A percentile compares a stretch with the other conserved stretches of the same genome.
Evolutionary conservation across 2,797 vertebrate genomes (phyloP).

Genomic region (Anas acuta): DNA sequence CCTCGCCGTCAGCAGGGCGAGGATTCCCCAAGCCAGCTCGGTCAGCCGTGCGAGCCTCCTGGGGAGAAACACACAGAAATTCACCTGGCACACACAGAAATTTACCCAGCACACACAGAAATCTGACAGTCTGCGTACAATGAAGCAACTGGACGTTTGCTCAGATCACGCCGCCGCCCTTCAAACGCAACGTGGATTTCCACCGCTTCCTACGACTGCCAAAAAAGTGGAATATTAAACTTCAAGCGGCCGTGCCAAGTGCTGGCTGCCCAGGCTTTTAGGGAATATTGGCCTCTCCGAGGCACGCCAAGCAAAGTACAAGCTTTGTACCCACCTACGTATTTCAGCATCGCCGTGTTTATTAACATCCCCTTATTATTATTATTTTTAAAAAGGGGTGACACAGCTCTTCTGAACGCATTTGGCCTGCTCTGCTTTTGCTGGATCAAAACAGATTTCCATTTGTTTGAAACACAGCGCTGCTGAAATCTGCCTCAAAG

Average conservation of each 20-base stretch:
- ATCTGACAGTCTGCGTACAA: not conserved
- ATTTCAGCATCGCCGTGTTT: not conserved
- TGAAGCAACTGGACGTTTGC: not conserved
- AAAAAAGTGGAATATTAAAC: not conserved
- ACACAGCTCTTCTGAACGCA: not conserved
- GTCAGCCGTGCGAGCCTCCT: not conserved
- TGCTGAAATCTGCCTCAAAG: not conserved
- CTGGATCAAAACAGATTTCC: slow-evolving; percentile 2
- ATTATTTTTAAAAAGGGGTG: not conserved
- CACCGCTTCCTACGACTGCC: not conserved
- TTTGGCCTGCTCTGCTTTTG: not conserved
- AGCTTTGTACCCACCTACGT: not conserved
- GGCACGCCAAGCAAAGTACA: not conserved
- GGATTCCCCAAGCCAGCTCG: not conserved
- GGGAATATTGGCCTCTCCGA: not conserved
- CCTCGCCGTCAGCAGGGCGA: too few species aligned
- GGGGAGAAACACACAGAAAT: not conserved
- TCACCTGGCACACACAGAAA: not conserved
- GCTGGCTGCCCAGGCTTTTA: not conserved
- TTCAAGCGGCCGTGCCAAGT: not conserved
- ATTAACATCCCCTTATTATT: not conserved
- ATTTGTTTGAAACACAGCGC: not conserved
- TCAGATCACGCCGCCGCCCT: not conserved
- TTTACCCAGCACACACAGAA: not conserved
- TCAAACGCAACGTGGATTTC: not conserved